Base-by-base conservation (phyloP, 1,140 invertebrate genomes). In the Stenopsyche tienmushanensis region DNA sequence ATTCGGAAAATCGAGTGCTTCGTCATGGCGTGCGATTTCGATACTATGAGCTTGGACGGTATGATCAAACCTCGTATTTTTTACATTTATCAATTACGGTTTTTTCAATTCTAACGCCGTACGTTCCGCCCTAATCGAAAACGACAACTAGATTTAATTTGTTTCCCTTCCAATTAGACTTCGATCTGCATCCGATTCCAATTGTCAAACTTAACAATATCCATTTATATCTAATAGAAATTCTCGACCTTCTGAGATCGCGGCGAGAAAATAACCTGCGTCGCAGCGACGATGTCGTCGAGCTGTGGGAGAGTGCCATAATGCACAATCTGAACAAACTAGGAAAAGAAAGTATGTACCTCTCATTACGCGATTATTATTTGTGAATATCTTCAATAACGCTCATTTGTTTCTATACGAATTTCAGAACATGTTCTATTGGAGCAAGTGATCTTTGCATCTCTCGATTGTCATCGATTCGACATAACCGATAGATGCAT, bases 221-320 rank as follows among this genome's bases (percentile, higher is more conserved):
- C n/a, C n/a, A n/a, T n/a, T n/a, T n/a, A n/a, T n/a, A n/a, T n/a
- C n/a, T n/a, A n/a, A n/a, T n/a, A 97, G 96, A 94, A 72, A 90
- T 89, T 45, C 82, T 88, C 71, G 90, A 94, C 70, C 80, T 89
- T 66, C 82, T 99, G 52, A 83, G 92, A 68, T 86, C 87, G 71
- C 96, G 95, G 90, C 84, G 97, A 73, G 97, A 99, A 80, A 91
- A 94, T 71, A 95, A 95, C 74, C 88, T 90, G 49, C 83, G 97
- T 41, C 86, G 88, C 73, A 97, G 95, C 75, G 78, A 90, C 73
- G 93, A 97, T 73, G 86, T 97, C 0, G 83, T 98, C 0, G 86
- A 92, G 67, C 75, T 98, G 54, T 98, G 94, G 93, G 86, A 92
- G 66, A 82, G 83, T 3, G 81, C 88, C 39, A 75, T 97, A n/a